Base-by-base conservation (phyloP, 1,140 invertebrate species). In the Drosophila malerkotliana region DNA sequence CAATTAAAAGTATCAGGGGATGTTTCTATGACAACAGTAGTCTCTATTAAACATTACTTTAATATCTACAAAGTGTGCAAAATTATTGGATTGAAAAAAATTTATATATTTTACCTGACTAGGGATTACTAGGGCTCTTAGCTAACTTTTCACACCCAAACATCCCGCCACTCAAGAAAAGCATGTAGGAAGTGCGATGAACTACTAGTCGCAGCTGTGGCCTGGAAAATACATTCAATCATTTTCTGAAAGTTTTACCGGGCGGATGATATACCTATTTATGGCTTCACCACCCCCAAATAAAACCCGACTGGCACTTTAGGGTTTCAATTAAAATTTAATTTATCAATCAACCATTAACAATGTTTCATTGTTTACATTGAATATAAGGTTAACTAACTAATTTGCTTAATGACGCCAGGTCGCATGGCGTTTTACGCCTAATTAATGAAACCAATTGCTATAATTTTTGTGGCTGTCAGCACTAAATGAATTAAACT, bases 361-460 rank as follows among this genome's bases (percentile, higher is more conserved):
- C 59, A 64, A 61, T 71, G 57, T 48, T 57, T 34, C 37, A 39
- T 51, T 64, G 59, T 73, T 67, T 48, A 60, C 54, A 32, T 64
- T 44, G 12, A 37, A 48, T 30, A 57, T 34, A 59, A 48, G 44
- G 44, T 55, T 59, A 52, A 75, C 51, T 59, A 64, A 61, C 67
- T 64, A 77, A 84, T 84, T 77, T 77, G 62, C 58, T 71, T 62
- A 77, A 77, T 77, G 44, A 56, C 47, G 58, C 32, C 57, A 58
- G 74, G 39, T 75, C 41, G 26, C 37, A 21, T 66, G 57, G 32
- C 69, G 62, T 53, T 83, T 78, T 52, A 79, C 53, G 83, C 45
- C 62, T 72, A 76, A 85, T 85, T 85, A 87, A 76, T 74, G 69
- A 60, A 68, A 58, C 44, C 79, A 85, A 85, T 87, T 87, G 77